Base-by-base conservation (phyloP, 2,797 vertebrate genomes). In the Liparis tanakae region DNA sequence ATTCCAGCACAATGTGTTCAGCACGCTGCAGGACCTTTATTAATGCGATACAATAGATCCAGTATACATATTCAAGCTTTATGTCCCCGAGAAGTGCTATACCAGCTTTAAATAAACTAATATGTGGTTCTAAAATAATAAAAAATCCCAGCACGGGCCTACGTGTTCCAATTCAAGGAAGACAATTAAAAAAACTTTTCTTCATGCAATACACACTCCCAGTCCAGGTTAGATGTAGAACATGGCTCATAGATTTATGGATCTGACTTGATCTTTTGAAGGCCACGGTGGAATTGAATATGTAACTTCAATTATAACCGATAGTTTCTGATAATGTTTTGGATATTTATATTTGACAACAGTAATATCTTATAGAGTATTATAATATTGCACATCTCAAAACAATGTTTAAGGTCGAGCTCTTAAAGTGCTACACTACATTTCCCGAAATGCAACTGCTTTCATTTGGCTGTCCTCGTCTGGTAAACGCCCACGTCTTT, bases 61-160 rank as follows among this genome's bases (percentile, higher is more conserved):
- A 74, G 54, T 44, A 46, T 62, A 56, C 68, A 77, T 75, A 67
- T 54, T 68, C 53, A 54, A 73, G 54, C 59, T 60, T 67, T 33
- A 65, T 15, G 20, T 43, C 50, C 18, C 12, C 14, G 5, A n/a
- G 46, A 44, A 62, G 54, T 15, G 9, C 59, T 59, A 41, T 13
- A 8, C 55, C 58, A 25, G 12, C 64, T 78, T 78, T 67, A 63
- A 72, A 79, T 70, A 70, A 69, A 76, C 33, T 15, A 59, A 77
- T 25, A 67, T 6, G 34, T 60, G 15, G 0, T 22, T 67, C 17
- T 17, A 25, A 41, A 70, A 76, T 20, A 50, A 44, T 36, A 12
- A 44, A 12, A 44, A 6, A 66, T 43, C 25, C 25, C 8, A 48
- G 46, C 7, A 48, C 9, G 46, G 15, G 15, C 6, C 1, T 5